Conservation (phyloP, 2,113 vertebrate species). For the Brienomyrus longianalis region DNA sequence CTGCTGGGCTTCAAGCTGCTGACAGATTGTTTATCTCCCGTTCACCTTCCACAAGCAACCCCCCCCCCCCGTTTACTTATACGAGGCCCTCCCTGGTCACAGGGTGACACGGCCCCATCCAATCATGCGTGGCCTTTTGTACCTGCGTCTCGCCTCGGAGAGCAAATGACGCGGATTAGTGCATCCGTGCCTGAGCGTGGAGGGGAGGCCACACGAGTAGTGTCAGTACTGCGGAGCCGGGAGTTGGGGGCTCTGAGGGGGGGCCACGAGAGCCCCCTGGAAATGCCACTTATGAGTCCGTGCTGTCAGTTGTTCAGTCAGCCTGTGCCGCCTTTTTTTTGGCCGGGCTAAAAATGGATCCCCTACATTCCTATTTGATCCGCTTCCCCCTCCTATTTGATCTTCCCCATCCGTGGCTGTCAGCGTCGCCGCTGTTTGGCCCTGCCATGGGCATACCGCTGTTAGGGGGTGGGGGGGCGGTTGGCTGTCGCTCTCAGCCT, state of each 20-base stretch:
- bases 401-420: not conserved
- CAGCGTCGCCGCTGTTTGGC: not conserved
- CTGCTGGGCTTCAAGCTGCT: constrained; percentile 12
- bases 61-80: constrained; percentile 14
- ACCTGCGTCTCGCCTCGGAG: constrained; percentile 42
- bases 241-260: not conserved
- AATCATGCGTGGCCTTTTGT: constrained; percentile 40
- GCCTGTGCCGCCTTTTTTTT: not conserved
- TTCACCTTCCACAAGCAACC: not conserved
- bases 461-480: not conserved
- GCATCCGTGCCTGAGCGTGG: not conserved
- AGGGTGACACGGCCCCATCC: constrained; percentile 46
- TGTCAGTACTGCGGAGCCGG: not conserved
- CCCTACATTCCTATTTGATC: not conserved
- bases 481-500: not conserved
- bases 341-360: not conserved
- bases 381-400: not conserved
- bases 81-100: constrained; percentile 55
- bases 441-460: not conserved
- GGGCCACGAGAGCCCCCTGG: too few relatives aligned
- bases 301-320: not conserved
- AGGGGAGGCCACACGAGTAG: not conserved
- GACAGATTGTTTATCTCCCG: constrained; percentile 21
- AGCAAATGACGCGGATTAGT: constrained; percentile 43
- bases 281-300: not conserved